Evolutionary conservation across 35 echinoderm and acorn worm species (phyloP).

Genomic region (Lytechinus variegatus): DNA sequence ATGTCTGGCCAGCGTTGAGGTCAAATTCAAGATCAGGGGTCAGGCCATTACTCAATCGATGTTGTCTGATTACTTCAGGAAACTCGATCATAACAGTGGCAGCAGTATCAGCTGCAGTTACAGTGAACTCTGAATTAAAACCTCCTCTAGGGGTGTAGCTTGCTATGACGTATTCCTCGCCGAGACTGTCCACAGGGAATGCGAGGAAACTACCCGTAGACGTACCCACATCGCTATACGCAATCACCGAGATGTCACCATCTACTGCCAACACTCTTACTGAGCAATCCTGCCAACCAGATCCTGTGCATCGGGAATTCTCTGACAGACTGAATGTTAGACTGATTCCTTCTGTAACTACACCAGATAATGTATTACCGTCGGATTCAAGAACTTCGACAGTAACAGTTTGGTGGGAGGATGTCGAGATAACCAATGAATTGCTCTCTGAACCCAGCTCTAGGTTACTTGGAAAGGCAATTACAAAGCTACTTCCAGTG

Average conservation of each 20-base stretch:
- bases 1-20: slow-evolving; percentile 24
- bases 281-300: background rate
- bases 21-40: background rate
- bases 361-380: background rate
- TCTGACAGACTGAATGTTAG: background rate
- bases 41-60: background rate
- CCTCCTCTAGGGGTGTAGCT: background rate
- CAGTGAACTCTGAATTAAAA: slow-evolving; percentile 57
- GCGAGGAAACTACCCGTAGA: slow-evolving; percentile 54
- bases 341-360: background rate
- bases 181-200: slow-evolving; percentile 46
- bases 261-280: background rate
- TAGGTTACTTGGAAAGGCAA: slow-evolving; percentile 34
- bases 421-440: background rate
- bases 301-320: slow-evolving; percentile 14
- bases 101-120: slow-evolving; percentile 41
- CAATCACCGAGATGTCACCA: slow-evolving; percentile 32
- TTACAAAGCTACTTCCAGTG: background rate
- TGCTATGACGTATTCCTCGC: slow-evolving; percentile 48
- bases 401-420: background rate
- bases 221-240: background rate
- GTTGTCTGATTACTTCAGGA: background rate
- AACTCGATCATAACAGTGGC: slow-evolving; percentile 32
- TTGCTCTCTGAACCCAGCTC: background rate
- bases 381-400: background rate